phyloP scores from a whole-genome alignment of 2,797 vertebrate species.

The Acipenser transmontanus region DNA sequence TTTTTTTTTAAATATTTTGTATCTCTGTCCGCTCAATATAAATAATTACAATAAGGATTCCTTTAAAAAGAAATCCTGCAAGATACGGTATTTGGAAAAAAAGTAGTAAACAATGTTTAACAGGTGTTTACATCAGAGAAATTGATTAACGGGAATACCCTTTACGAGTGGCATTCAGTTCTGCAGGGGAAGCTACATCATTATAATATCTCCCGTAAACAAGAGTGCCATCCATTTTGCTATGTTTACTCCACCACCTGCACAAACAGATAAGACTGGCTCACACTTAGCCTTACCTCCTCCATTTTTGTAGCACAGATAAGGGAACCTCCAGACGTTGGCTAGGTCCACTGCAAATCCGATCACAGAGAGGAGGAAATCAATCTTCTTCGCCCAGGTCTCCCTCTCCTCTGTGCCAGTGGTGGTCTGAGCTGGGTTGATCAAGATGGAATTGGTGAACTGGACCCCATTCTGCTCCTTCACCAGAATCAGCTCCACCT shows the following conservation, averaged over 20 bases:
- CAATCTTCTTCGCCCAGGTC: constrained; percentile 85
- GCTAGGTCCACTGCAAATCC: constrained; percentile 85
- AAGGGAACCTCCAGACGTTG: constrained; percentile 86
- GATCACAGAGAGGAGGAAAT: constrained; percentile 83
- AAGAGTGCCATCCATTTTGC: not conserved
- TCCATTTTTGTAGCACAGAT: constrained; percentile 87
- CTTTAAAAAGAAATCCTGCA: too few relatives aligned
- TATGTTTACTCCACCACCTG: not conserved
- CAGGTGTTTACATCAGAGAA: too few relatives aligned
- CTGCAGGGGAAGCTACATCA: constrained; percentile 5
- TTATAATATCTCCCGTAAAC: constrained; percentile 5
- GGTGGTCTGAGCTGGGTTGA: constrained; percentile 47
- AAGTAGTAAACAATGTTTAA: too few relatives aligned
- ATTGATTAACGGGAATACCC: too few relatives aligned
- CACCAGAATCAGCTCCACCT: constrained; percentile 77
- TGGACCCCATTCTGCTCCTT: constrained; percentile 86
- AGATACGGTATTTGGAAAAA: too few relatives aligned
- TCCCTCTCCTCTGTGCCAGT: constrained; percentile 62
- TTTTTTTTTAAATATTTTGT: too few relatives aligned
- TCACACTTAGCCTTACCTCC: constrained; percentile 61
- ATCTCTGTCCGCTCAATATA: too few relatives aligned
- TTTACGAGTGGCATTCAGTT: not conserved
- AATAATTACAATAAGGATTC: too few relatives aligned
- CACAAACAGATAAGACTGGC: constrained; percentile 10
- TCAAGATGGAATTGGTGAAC: constrained; percentile 69